Evolutionary conservation across 2,888 invertebrate species (phyloP).

Genomic region (Acanthopleura granulata): DNA sequence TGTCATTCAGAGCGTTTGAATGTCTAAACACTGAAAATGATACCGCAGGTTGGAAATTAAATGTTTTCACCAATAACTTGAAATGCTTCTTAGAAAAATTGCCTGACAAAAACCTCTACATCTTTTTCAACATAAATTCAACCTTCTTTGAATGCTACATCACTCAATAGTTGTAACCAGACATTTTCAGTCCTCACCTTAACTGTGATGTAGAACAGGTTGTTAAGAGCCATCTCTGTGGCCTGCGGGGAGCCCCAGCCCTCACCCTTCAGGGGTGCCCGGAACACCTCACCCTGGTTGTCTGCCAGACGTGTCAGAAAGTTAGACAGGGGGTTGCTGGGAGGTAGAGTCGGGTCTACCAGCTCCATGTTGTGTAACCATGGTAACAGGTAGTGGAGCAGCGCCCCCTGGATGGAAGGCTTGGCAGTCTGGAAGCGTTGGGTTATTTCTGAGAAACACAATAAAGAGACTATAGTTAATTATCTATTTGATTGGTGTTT

Average conservation of each 20-base stretch:
- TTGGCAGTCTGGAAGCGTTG: conserved; percentile 96
- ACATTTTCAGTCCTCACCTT: conserved; percentile 55
- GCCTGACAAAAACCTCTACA: too few relatives aligned
- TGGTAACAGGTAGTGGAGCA: conserved; percentile 93
- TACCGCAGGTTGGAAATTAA: too few relatives aligned
- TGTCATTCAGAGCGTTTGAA: too few relatives aligned
- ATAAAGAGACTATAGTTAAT: too few relatives aligned
- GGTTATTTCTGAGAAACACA: conserved; percentile 84
- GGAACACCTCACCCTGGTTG: conserved; percentile 74
- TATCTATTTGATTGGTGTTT: too few relatives aligned
- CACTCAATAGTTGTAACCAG: not conserved
- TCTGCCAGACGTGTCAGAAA: conserved; percentile 68
- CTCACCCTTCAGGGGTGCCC: conserved; percentile 81
- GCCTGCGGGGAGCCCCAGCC: conserved; percentile 99
- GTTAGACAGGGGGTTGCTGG: conserved; percentile 62
- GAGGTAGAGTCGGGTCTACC: conserved; percentile 95
- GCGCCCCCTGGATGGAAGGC: conserved; percentile 89
- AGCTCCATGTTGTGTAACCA: conserved; percentile 99
- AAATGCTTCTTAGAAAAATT: too few relatives aligned
- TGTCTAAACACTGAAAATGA: too few relatives aligned
- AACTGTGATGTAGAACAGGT: conserved; percentile 97
- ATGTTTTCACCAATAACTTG: too few relatives aligned
- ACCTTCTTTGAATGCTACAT: not conserved
- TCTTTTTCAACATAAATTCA: not conserved
- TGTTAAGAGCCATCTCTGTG: conserved; percentile 99